Percentiles rank a stretch among this genome's conserved stretches.
Evolutionary conservation across 2,797 vertebrate genomes (phyloP).

Genomic region (Pangasius sanitwongsei): DNA sequence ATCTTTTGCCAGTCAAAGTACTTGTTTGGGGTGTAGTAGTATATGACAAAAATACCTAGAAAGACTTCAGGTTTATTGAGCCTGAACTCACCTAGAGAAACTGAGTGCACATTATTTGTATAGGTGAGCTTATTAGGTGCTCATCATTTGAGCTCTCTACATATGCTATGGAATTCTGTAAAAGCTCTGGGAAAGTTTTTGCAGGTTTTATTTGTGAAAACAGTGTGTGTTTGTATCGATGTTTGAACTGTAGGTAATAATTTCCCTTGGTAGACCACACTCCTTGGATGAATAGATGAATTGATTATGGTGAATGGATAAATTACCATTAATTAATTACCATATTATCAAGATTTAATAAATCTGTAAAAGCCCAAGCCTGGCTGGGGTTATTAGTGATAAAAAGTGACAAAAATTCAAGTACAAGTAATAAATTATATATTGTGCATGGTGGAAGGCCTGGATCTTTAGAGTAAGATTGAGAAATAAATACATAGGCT

Average conservation of each 20-base stretch:
- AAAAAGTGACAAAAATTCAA: slow-evolving; percentile 29
- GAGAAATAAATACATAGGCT: neutral
- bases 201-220: neutral
- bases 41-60: neutral
- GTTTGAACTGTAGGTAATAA: neutral
- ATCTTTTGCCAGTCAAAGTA: neutral
- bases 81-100: neutral
- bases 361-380: neutral
- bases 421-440: slow-evolving; percentile 32
- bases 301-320: neutral
- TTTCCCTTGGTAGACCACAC: neutral
- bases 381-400: neutral
- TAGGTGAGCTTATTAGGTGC: neutral
- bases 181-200: neutral
- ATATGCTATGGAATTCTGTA: neutral
- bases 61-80: neutral
- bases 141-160: neutral
- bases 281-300: neutral
- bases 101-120: neutral
- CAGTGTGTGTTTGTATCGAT: neutral
- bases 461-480: slow-evolving; percentile 37
- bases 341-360: neutral
- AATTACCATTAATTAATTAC: neutral
- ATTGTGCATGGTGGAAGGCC: slow-evolving; percentile 37
- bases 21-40: neutral